Base-by-base conservation (phyloP, 2,797 vertebrate species). In the Gambusia yucatana region DNA sequence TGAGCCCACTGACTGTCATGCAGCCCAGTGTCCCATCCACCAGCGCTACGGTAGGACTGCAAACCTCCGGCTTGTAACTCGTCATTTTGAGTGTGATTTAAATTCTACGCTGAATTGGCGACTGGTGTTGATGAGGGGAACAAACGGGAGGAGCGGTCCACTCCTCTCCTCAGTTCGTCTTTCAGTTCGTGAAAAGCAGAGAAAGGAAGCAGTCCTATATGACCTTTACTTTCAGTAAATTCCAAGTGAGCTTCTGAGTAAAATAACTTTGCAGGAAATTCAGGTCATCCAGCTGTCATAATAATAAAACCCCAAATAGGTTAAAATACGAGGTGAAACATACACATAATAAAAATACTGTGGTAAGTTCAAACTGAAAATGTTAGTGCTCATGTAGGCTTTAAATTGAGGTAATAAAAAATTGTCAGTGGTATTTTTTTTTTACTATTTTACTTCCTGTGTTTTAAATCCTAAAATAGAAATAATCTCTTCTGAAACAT, bases 21-120 rank as follows among this genome's bases (percentile, higher is more conserved):
- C 93, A 33, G 77, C 71, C 4, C 89, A 89, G 81, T 96, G 95
- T 75, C 95, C 95, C 73, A 93, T 96, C 85, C 95, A 96, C 86
- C 88, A 89, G 72, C 86, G 74, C 78, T 84, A 90, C 1, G 92
- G 94, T 94, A 75, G 77, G 87, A 73, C 72, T n/a, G n/a, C 75
- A 69, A n/a, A 3, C 14, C 14, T 36, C 33, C 17, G 33, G 30
- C 36, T 41, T 22, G 20, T 22, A 65, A 39, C 33, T 65, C 7
- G 33, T 11, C 17, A 65, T 9, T 39, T 1, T 65, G 30, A 22
- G 17, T 22, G 22, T 1, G 20, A 39, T 39, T 39, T 65, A 39
- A 63, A 22, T 63, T 17, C 13, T 39, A 17, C 3, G 8, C 61
- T 65, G 16, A 33, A 20, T 43, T 5, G 3, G 17, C 10, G 36